Base-by-base conservation (phyloP, 2,888 invertebrate genomes). In the Coelogynopora nodosa region DNA sequence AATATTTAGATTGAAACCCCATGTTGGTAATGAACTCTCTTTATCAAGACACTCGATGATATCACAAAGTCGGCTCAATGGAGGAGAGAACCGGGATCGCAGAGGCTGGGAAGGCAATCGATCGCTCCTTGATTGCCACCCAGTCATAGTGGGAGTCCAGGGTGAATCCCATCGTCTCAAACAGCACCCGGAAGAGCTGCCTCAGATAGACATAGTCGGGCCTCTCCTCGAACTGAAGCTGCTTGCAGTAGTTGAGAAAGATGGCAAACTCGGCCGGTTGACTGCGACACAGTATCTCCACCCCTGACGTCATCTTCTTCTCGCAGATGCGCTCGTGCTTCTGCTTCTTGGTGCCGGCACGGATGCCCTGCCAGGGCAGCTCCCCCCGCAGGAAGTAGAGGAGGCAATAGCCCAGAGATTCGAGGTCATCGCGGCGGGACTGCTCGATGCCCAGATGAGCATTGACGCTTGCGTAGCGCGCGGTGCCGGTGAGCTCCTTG, bases 141-240 rank as follows among this genome's bases (percentile, higher is more conserved):
- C 99, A 99, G 93, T 99, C 98, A 93, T 98, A 99, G 90, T 96
- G 96, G 93, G 97, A 98, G 93, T 98, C 98, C 93, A 97, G 98
- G 93, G 97, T 97, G 93, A 98, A 97, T 94, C 98, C 98, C 92
- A 98, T 94, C 90, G 98, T 99, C 92, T 98, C 96, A 94, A 98
- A 99, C 92, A 99, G 94, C 92, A 99, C 98, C 92, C 98, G 96
- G 94, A 96, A 97, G 92, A 97, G 93, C 93, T 99, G 98, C 92
- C 99, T 95, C 90, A 99, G 94, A 94, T 99, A 99, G 97, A 98
- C 98, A 93, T 99, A 99, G 93, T 99, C 98, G 27, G 99, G 99
- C 88, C 95, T 94, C 93, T 99, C 99, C 92, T 99, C 98, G 93
- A 99, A 99, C 90, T 97, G 94, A 91, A 99, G 94, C 87, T 97